These are phyloP conservation scores for Laterallus jamaicensis DNA, from an alignment of 2,113 vertebrate species.

Conservation along the genomic window DNA sequence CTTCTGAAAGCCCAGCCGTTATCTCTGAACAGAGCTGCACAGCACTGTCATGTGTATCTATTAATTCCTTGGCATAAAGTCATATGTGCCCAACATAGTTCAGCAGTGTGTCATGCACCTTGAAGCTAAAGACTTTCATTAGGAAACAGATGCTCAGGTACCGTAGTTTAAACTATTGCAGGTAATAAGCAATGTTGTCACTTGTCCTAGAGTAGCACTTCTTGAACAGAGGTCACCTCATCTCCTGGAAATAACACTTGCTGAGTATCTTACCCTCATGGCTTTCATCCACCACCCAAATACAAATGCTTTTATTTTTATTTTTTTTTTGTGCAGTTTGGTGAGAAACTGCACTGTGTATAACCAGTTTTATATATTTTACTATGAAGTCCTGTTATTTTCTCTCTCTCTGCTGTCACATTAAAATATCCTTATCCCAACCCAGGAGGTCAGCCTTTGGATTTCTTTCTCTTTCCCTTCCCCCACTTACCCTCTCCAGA, in stretches of 20 bases:
- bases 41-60: fast-evolving
- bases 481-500: no score
- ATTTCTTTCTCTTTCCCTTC: no score
- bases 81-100: fast-evolving
- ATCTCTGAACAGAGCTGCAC: neutral
- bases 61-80: neutral
- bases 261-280: neutral
- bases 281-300: neutral
- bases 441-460: no score
- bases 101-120: neutral
- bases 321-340: neutral
- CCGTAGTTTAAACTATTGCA: neutral
- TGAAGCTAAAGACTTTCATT: neutral
- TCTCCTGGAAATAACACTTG: neutral
- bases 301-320: neutral
- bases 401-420: no score
- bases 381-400: no score
- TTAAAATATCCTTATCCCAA: no score
- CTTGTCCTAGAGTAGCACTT: neutral
- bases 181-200: neutral
- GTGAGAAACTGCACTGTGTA: no score
- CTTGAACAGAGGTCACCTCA: fast-evolving
- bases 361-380: no score
- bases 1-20: neutral
- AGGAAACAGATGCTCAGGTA: neutral